Percentiles rank a stretch among this genome's conserved stretches.
phyloP scores from a whole-genome alignment of 1,140 invertebrate genomes.

The Helicoverpa armigera region DNA sequence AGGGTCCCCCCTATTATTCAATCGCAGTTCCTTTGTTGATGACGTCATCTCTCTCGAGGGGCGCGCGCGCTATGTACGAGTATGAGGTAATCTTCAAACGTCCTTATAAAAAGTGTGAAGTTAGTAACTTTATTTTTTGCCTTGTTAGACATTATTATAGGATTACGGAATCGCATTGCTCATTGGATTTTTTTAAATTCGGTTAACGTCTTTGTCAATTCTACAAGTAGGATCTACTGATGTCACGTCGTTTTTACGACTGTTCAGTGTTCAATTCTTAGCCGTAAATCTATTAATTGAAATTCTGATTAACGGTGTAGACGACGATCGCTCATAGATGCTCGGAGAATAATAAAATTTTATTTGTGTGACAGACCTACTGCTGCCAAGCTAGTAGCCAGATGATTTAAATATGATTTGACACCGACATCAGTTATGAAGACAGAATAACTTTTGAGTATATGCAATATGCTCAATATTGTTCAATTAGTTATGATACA shows the following conservation, averaged over 20 bases:
- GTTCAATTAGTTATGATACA: too few relatives aligned
- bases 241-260: slow-evolving; percentile 51
- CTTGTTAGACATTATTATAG: slow-evolving; percentile 45
- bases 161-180: slow-evolving; percentile 59
- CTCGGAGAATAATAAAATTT: slow-evolving; percentile 18
- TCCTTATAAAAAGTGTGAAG: slow-evolving; percentile 60
- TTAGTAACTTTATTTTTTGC: slow-evolving; percentile 54
- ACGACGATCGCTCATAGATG: slow-evolving; percentile 36
- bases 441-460: too few relatives aligned
- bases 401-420: too few relatives aligned
- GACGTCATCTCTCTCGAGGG: slow-evolving; percentile 61
- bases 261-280: slow-evolving; percentile 29
- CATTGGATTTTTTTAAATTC: slow-evolving; percentile 60
- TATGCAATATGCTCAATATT: too few relatives aligned
- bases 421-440: too few relatives aligned
- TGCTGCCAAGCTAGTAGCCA: neutral
- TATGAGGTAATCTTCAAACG: slow-evolving; percentile 70
- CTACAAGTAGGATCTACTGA: slow-evolving; percentile 16
- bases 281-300: slow-evolving; percentile 53
- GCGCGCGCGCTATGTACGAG: slow-evolving; percentile 45
- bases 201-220: slow-evolving; percentile 42
- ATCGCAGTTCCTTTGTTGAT: slow-evolving; percentile 55
- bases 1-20: slow-evolving; percentile 53
- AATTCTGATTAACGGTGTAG: slow-evolving; percentile 53
- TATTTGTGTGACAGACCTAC: slow-evolving; percentile 20